Percentiles rank a stretch among this genome's conserved stretches.
Conservation (phyloP, 2,888 invertebrate species). For the Leptura quadrifasciata region DNA sequence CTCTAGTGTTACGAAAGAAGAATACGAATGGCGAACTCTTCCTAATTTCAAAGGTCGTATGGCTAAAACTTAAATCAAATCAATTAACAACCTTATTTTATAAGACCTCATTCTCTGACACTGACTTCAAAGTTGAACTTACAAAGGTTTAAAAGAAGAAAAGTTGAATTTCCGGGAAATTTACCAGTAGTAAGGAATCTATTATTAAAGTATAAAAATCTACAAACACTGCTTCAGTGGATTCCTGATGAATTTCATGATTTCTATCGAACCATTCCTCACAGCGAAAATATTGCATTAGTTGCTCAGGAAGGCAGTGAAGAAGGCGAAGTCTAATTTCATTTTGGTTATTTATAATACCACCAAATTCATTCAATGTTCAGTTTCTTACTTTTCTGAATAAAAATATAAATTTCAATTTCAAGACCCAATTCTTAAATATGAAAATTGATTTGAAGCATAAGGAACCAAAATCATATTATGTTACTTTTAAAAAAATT, state of each 20-base stretch:
- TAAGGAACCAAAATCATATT: constrained; percentile 11
- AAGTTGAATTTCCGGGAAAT: neutral
- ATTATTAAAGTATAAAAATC: neutral
- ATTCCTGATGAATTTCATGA: neutral
- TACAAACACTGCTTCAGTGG: neutral
- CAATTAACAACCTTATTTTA: constrained; percentile 5
- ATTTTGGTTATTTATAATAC: neutral
- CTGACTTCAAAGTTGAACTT: constrained; percentile 9
- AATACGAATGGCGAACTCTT: too few relatives aligned
- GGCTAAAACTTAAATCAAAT: constrained; percentile 5
- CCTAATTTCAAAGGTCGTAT: too few relatives aligned
- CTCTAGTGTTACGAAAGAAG: too few relatives aligned
- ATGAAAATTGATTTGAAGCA: too few relatives aligned
- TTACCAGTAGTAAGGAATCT: neutral
- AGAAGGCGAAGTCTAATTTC: neutral
- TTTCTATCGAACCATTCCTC: neutral
- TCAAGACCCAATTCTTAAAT: too few relatives aligned
- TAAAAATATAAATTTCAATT: too few relatives aligned
- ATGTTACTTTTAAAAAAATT: neutral
- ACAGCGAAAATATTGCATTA: too few relatives aligned
- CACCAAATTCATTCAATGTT: neutral
- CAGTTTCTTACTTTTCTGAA: neutral
- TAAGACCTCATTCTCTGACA: constrained; percentile 1
- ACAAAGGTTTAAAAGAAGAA: constrained; percentile 6
- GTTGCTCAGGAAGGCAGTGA: neutral